Evolutionary conservation across 2,113 vertebrate genomes (phyloP).

Genomic region (Struthio camelus): DNA sequence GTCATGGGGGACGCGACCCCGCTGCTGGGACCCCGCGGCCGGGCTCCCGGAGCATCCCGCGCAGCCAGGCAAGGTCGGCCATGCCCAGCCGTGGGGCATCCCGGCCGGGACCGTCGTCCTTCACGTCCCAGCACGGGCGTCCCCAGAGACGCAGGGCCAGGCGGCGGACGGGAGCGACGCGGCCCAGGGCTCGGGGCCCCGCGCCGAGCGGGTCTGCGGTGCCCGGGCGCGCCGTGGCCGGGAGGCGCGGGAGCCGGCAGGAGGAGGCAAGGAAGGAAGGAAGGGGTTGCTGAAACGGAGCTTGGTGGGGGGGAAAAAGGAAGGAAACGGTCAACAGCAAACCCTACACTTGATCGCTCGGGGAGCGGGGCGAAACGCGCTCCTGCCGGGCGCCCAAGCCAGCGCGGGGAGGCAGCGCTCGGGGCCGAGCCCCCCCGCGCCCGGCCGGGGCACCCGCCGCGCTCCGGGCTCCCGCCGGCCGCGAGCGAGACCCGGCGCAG

Average conservation of each 20-base stretch:
- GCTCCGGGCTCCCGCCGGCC: rapidly evolving
- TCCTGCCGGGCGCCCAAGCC: too few relatives aligned
- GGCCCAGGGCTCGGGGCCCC: neutral
- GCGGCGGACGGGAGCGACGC: neutral
- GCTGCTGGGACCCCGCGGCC: too few relatives aligned
- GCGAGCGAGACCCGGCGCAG: rapidly evolving
- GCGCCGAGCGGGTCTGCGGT: neutral
- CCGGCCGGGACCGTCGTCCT: neutral
- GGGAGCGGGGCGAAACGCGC: rapidly evolving
- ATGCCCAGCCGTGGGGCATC: neutral
- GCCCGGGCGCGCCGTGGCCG: neutral
- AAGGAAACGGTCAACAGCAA: neutral
- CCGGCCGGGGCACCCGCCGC: rapidly evolving
- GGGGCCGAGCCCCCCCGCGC: rapidly evolving
- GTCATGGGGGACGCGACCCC: too few relatives aligned
- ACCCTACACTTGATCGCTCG: neutral
- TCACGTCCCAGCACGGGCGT: rapidly evolving
- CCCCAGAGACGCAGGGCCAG: too few relatives aligned
- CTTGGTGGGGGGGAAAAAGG: neutral
- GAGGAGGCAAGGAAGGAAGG: neutral
- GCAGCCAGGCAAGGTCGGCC: neutral
- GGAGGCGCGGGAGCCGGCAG: neutral
- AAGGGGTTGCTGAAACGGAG: neutral
- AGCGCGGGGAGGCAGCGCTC: too few relatives aligned
- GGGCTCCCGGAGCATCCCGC: neutral